Evolutionary conservation across 2,113 vertebrate genomes (phyloP).

Genomic region (Pseudopodoces humilis): DNA sequence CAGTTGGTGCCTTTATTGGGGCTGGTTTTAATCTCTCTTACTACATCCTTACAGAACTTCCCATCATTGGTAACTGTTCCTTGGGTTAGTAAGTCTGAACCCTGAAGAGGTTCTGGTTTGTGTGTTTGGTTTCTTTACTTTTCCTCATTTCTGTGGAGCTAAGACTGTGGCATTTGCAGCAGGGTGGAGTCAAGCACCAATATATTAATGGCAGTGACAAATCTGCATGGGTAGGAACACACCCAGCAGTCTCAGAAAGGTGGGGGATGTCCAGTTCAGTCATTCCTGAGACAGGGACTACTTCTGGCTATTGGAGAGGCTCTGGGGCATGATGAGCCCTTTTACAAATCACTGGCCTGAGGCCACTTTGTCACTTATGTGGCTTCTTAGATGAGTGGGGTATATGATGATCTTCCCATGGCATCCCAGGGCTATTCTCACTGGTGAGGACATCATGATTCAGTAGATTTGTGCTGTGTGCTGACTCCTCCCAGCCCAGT

Average conservation of each 20-base stretch:
- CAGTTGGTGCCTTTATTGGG: background rate
- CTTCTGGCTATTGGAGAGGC: background rate
- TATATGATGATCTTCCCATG: background rate
- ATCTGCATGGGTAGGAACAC: background rate
- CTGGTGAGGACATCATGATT: background rate
- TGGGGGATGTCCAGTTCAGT: background rate
- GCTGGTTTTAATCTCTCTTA: background rate
- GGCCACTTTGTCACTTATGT: background rate
- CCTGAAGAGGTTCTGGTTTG: background rate
- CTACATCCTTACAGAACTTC: slow-evolving; percentile 12
- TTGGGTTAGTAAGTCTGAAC: slow-evolving; percentile 33
- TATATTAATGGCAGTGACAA: background rate
- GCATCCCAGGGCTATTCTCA: background rate
- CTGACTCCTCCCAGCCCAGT: background rate
- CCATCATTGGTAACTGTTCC: background rate
- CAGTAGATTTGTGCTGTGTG: background rate
- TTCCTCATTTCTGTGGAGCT: background rate
- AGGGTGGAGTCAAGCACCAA: background rate
- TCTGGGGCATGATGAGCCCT: background rate
- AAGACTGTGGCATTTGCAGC: background rate
- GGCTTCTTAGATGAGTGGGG: background rate
- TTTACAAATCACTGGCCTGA: background rate
- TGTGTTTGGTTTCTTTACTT: background rate
- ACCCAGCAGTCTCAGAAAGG: background rate
- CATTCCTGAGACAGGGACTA: background rate